Base-by-base conservation (phyloP, 2,797 vertebrate species). In the Pipistrellus nathusii region DNA sequence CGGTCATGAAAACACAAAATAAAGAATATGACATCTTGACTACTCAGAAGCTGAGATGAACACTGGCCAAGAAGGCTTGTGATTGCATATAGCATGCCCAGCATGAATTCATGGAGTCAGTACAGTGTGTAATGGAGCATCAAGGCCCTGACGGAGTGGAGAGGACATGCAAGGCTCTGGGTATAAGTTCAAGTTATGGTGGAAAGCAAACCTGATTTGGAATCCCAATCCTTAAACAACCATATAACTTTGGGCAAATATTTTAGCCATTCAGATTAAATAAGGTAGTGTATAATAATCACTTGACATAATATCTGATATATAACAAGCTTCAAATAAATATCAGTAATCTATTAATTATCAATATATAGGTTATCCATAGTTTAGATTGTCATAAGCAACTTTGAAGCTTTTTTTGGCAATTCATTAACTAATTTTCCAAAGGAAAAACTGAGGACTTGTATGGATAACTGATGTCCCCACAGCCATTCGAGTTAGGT, bases 361-460 rank as follows among this genome's bases (percentile, higher is more conserved):
- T 73, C n/a, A 89, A 30, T 38, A 46, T 0, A 4, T 69, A 84
- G 21, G 8, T 69, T 90, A 77, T 12, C 10, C 25, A 62, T 83
- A 88, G 38, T 73, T 95, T 77, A 59, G 18, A 66, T n/a, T 88
- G 30, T 51, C n/a, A n/a, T 85, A 57, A 90, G 53, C 27, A n/a
- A 88, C 4, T 57, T 62, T 88, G 41, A 71, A 35, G 6, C 12
- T 51, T 89, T 93, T 62, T 62, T 23, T 46, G 93, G 23, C 82
- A 59, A 89, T 38, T 11, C 8, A 30, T 32, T 75, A 51, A 20
- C 8, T 64, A 72, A 51, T 77, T 72, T 83, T 62, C 75, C 12
- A 27, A 68, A 83, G 30, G 35, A 85, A 27, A 13, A 71, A 71
- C 59, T 15, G 11, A 69, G 30, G 41, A 1, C n/a, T 35, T 18